Conservation (phyloP, 2,888 invertebrate genomes). For the Volucella inanis region DNA sequence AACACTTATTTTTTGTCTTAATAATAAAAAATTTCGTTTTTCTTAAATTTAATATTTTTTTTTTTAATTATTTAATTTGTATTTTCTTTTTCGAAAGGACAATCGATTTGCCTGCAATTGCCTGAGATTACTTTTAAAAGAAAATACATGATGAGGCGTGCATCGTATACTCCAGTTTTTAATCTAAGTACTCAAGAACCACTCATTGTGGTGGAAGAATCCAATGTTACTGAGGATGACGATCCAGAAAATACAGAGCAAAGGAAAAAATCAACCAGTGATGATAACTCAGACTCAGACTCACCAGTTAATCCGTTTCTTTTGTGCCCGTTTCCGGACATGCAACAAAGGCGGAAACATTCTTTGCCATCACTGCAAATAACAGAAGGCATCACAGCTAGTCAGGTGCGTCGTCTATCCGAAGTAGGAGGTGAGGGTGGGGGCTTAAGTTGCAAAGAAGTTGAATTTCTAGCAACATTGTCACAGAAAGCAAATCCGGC, state of each 20-base stretch:
- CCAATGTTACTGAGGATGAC: slow-evolving; percentile 87
- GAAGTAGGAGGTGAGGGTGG: slow-evolving; percentile 90
- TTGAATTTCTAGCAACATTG: slow-evolving; percentile 92
- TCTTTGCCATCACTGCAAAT: slow-evolving; percentile 93
- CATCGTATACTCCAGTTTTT: slow-evolving; percentile 86
- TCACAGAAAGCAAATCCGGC: slow-evolving; percentile 87
- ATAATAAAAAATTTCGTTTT: not conserved
- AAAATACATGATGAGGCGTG: slow-evolving; percentile 85
- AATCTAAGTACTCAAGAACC: slow-evolving; percentile 87
- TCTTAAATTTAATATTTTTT: not conserved
- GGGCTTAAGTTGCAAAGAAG: slow-evolving; percentile 90
- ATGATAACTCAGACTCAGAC: slow-evolving; percentile 86
- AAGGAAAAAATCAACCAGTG: slow-evolving; percentile 83
- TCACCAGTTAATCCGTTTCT: slow-evolving; percentile 92
- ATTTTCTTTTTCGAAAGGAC: slow-evolving; percentile 38
- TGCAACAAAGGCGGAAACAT: slow-evolving; percentile 90
- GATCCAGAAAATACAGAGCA: slow-evolving; percentile 85
- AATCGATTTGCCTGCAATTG: slow-evolving; percentile 47
- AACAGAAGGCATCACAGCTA: slow-evolving; percentile 92
- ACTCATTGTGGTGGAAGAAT: slow-evolving; percentile 92
- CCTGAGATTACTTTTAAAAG: slow-evolving; percentile 14
- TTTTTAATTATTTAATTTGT: not conserved
- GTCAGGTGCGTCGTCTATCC: slow-evolving; percentile 92
- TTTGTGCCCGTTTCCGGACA: slow-evolving; percentile 90
- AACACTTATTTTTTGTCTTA: no score